These are phyloP conservation scores for Choristoneura rosaceana DNA, from an alignment of 2,888 invertebrate genomes.

Conservation along the genomic window DNA sequence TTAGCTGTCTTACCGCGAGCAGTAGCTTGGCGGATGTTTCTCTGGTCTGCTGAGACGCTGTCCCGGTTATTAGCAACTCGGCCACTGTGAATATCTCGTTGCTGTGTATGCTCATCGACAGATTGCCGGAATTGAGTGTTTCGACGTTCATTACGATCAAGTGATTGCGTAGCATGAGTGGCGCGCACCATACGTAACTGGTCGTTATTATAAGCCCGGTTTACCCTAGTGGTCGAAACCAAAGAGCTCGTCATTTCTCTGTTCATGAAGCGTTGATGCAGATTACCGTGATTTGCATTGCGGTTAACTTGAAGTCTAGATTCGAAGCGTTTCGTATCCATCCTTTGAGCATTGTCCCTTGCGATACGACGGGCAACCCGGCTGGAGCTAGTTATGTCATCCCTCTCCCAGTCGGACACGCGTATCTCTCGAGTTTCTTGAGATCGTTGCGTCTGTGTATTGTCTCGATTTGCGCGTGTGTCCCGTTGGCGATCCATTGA, in stretches of 20 bases:
- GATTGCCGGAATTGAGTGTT: slow-evolving; percentile 9
- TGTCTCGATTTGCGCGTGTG: slow-evolving; percentile 20
- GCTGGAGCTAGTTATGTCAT: slow-evolving; percentile 40
- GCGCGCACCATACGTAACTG: background rate
- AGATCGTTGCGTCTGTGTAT: slow-evolving; percentile 16
- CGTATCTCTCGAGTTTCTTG: slow-evolving; percentile 37
- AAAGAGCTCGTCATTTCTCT: slow-evolving; percentile 9
- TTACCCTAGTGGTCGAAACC: background rate
- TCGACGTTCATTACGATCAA: slow-evolving; percentile 31
- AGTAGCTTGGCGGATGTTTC: slow-evolving; percentile 16
- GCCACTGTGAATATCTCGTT: slow-evolving; percentile 12
- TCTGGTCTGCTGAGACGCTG: slow-evolving; percentile 12
- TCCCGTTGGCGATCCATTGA: slow-evolving; percentile 37
- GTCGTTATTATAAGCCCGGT: slow-evolving; percentile 1
- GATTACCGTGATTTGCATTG: slow-evolving; percentile 2
- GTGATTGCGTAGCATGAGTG: slow-evolving; percentile 6
- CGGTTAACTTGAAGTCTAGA: slow-evolving; percentile 25
- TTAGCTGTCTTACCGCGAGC: slow-evolving; percentile 2
- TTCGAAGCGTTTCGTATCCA: slow-evolving; percentile 26
- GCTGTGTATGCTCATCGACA: slow-evolving; percentile 4
- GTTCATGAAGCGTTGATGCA: slow-evolving; percentile 6
- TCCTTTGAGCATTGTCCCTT: slow-evolving; percentile 15
- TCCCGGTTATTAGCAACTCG: background rate
- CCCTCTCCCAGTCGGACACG: slow-evolving; percentile 40
- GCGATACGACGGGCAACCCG: slow-evolving; percentile 20